Evolutionary conservation across 2,797 vertebrate genomes (phyloP), one percentile per base, ranked within the genome.

Genomic region (Enteromius paludinosus): DNA sequence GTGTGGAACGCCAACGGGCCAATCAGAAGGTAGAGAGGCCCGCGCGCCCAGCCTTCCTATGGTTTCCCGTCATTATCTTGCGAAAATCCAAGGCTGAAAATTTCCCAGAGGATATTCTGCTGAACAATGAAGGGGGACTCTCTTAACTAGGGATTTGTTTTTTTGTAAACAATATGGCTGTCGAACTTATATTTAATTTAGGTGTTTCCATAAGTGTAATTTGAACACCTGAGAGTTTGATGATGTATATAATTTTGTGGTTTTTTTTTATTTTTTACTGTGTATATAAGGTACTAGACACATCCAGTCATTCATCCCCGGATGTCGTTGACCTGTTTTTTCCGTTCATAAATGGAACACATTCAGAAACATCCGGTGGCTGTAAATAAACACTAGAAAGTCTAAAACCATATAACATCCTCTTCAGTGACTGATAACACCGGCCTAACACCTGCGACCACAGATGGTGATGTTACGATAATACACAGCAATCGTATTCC

Each of bases 41-140:
- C 5, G n/a, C 81, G n/a, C 41, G 79, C 82, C 78, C 90, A 88
- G 69, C 70, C 91, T 88, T 87, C 86, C 87, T 84, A 85, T 79
- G 85, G 88, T 83, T 94, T 94, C 93, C 93, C 94, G 92, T 92
- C 92, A 94, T 95, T 94, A 93, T 92, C 85, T 88, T 49, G 33
- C n/a, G 56, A 80, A 77, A 83, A 86, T 90, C 89, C 86, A 91
- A 89, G 87, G 89, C 87, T 90, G 89, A 80, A 84, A 75, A 20
- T 90, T 92, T 94, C 93, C 92, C 93, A 91, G 85, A 95, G 94
- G 94, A 95, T 95, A 92, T 84, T 61, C 77, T 84, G 88, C 72
- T 73, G 89, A 94, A 95, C 93, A 95, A 95, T 95, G 91, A 92
- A 84, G 91, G 89, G 92, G 91, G 91, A 92, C 89, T 88, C 75